phyloP scores from a whole-genome alignment of 2,888 invertebrate species.

The Epinotia brunnichana region DNA sequence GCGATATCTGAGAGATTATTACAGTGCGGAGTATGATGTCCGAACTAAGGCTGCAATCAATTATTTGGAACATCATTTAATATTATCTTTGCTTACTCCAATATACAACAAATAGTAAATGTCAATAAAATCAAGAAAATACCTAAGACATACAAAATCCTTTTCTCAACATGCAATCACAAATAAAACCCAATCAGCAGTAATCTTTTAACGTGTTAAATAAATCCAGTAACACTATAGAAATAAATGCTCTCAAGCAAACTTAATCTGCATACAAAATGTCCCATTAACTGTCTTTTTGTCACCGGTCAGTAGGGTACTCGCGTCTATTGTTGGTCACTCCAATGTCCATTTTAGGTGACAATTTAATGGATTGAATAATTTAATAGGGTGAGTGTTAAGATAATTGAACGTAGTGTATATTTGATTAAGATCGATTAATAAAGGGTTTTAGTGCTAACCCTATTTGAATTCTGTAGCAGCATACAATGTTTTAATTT shows the following conservation, averaged over 20 bases:
- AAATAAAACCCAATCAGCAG: slow-evolving; percentile 18
- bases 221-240: slow-evolving; percentile 35
- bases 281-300: slow-evolving; percentile 69
- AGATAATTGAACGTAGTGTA: slow-evolving; percentile 45
- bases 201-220: slow-evolving; percentile 25
- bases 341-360: slow-evolving; percentile 62
- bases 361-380: slow-evolving; percentile 67
- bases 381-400: slow-evolving; percentile 59
- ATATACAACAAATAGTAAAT: neutral
- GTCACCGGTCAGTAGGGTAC: slow-evolving; percentile 60
- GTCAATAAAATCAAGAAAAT: neutral
- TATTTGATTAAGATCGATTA: slow-evolving; percentile 42
- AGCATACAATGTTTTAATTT: neutral
- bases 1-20: neutral
- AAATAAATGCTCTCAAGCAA: slow-evolving; percentile 51
- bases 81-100: neutral
- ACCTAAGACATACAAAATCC: neutral
- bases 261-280: slow-evolving; percentile 78
- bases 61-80: neutral
- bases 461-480: slow-evolving; percentile 8
- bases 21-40: neutral
- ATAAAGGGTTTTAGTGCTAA: slow-evolving; percentile 30
- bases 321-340: slow-evolving; percentile 66
- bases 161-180: neutral
- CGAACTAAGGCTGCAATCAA: neutral